phyloP scores from a whole-genome alignment of 2,888 invertebrate genomes.

The Eudasyphora cyanicolor region DNA sequence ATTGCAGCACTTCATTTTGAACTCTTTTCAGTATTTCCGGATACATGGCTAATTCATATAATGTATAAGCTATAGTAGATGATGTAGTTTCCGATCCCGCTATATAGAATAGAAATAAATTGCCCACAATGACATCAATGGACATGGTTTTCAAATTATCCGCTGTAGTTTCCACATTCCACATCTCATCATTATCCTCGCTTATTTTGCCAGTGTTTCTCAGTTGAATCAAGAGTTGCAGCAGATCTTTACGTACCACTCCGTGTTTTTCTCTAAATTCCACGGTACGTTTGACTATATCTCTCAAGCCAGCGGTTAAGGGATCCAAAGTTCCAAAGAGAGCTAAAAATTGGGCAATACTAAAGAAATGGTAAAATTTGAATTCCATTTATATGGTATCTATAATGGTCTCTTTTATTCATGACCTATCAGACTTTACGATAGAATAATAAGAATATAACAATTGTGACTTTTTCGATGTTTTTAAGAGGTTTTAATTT shows the following conservation, averaged over 20 bases:
- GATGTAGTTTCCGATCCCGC: slow-evolving; percentile 81
- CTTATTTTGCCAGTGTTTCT: slow-evolving; percentile 77
- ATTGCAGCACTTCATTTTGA: slow-evolving; percentile 76
- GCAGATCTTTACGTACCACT: slow-evolving; percentile 79
- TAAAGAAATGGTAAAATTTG: too few relatives aligned
- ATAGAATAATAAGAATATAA: too few relatives aligned
- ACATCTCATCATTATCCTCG: slow-evolving; percentile 71
- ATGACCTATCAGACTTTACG: too few relatives aligned
- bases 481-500: too few relatives aligned
- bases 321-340: too few relatives aligned
- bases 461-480: too few relatives aligned
- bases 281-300: slow-evolving; percentile 79
- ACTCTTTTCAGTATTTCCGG: slow-evolving; percentile 76
- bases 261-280: slow-evolving; percentile 78
- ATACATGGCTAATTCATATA: slow-evolving; percentile 79
- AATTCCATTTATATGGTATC: too few relatives aligned
- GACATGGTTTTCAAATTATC: slow-evolving; percentile 74
- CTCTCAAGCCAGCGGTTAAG: too few relatives aligned
- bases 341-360: too few relatives aligned
- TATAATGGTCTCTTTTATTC: too few relatives aligned
- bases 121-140: slow-evolving; percentile 76
- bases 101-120: slow-evolving; percentile 79
- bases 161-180: slow-evolving; percentile 73
- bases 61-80: slow-evolving; percentile 76
- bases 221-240: slow-evolving; percentile 80